These are phyloP conservation scores for Crocuta crocuta DNA, from an alignment of 2,113 vertebrate species.

Conservation along the genomic window DNA sequence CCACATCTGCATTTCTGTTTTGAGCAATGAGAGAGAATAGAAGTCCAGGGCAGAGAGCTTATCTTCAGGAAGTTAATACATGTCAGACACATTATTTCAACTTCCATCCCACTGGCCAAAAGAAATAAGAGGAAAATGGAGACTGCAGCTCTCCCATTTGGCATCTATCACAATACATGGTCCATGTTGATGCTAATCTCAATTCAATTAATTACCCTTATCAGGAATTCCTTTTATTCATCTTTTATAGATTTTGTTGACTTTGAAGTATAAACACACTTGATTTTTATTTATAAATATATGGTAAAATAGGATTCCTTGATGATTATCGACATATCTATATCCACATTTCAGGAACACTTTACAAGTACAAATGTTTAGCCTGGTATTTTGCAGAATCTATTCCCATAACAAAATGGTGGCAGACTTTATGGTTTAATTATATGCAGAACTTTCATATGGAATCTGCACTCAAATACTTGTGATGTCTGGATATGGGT, in stretches of 20 bases:
- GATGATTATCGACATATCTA: background rate
- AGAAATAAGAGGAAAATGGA: background rate
- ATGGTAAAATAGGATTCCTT: background rate
- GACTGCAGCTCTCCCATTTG: background rate
- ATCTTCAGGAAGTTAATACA: background rate
- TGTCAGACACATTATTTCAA: background rate
- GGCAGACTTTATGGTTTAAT: background rate
- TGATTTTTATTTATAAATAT: slow-evolving; percentile 3
- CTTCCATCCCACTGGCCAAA: background rate
- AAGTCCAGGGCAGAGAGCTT: background rate
- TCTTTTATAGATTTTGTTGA: background rate
- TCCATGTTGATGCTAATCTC: background rate
- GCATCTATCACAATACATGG: background rate
- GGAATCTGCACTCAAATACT: background rate
- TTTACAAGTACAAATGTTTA: background rate
- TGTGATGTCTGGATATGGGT: background rate
- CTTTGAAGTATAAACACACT: background rate
- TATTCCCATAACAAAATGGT: background rate
- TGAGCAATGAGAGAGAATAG: background rate
- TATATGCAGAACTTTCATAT: background rate
- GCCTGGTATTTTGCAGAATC: background rate
- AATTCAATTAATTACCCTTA: background rate
- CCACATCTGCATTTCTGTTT: background rate
- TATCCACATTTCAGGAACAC: background rate
- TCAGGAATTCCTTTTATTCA: background rate